Conservation (phyloP, 2,888 invertebrate genomes). For the Lysandra coridon region DNA sequence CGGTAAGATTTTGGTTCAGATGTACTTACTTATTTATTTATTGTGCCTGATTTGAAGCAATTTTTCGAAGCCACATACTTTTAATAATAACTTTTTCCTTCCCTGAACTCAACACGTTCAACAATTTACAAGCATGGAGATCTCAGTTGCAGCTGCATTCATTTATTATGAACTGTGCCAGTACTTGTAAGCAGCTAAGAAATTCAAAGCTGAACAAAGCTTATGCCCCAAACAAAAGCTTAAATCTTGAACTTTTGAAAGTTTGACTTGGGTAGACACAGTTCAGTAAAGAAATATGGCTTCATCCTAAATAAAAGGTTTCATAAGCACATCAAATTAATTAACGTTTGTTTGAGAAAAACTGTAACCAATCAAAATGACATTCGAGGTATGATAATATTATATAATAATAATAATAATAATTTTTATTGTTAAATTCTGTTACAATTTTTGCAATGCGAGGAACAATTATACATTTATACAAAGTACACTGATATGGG, state of each 20-base stretch:
- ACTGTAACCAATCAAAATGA: too few species aligned
- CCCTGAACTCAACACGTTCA: background rate
- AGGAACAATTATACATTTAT: too few species aligned
- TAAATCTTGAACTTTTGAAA: background rate
- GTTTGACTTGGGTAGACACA: background rate
- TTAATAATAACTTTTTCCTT: background rate
- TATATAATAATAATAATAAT: too few species aligned
- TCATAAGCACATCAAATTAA: background rate
- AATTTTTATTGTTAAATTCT: too few species aligned
- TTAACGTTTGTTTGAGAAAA: too few species aligned
- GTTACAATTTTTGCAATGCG: too few species aligned
- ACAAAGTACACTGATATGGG: too few species aligned
- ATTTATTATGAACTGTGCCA: background rate
- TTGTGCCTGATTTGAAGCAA: too few species aligned
- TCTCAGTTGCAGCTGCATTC: slow-evolving; percentile 7
- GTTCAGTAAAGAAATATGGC: background rate
- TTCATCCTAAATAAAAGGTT: background rate
- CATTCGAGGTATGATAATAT: too few species aligned
- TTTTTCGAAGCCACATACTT: background rate
- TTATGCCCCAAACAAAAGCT: background rate
- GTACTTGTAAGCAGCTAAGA: slow-evolving; percentile 9
- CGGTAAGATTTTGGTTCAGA: too few species aligned
- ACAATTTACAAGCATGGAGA: background rate
- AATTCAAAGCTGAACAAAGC: slow-evolving; percentile 9
- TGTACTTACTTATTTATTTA: too few species aligned